Evolutionary conservation across 2,797 vertebrate genomes (phyloP).

Genomic region (Scomberomorus guttatus): DNA sequence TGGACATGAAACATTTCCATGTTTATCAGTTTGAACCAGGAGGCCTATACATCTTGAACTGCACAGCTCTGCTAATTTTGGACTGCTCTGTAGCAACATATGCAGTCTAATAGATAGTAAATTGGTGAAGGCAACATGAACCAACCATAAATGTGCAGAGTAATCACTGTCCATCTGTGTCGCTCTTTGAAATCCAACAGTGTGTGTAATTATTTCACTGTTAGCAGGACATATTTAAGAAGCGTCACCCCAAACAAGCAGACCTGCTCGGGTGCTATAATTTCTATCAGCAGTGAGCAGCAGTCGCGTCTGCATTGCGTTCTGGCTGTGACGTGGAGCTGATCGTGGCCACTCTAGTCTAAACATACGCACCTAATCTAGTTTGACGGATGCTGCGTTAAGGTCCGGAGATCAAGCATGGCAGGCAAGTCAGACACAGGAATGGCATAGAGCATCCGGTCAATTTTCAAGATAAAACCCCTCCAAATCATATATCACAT

Average conservation of each 20-base stretch:
- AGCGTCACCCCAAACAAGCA: constrained; percentile 45
- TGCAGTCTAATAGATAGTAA: constrained; percentile 28
- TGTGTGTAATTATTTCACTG: constrained; percentile 40
- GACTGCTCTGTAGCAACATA: constrained; percentile 9
- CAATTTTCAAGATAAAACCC: too few species aligned
- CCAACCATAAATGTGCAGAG: constrained; percentile 30
- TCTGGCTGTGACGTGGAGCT: too few species aligned
- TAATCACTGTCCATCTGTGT: constrained; percentile 53
- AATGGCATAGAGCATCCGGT: too few species aligned
- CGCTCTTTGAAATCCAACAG: constrained; percentile 19
- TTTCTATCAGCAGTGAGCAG: constrained; percentile 30
- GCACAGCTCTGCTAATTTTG: background rate
- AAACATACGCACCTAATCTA: too few species aligned
- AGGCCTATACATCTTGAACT: background rate
- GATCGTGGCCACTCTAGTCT: too few species aligned
- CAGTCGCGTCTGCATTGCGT: background rate
- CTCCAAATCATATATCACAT: too few species aligned
- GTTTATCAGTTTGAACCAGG: constrained; percentile 8
- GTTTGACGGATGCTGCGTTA: too few species aligned
- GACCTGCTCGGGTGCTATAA: constrained; percentile 10
- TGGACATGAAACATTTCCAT: constrained; percentile 34
- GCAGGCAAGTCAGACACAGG: too few species aligned
- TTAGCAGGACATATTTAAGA: constrained; percentile 47
- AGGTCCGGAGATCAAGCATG: too few species aligned
- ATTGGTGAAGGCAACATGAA: constrained; percentile 16